Conservation (phyloP, 2,797 vertebrate species). For the Tapirus indicus region DNA sequence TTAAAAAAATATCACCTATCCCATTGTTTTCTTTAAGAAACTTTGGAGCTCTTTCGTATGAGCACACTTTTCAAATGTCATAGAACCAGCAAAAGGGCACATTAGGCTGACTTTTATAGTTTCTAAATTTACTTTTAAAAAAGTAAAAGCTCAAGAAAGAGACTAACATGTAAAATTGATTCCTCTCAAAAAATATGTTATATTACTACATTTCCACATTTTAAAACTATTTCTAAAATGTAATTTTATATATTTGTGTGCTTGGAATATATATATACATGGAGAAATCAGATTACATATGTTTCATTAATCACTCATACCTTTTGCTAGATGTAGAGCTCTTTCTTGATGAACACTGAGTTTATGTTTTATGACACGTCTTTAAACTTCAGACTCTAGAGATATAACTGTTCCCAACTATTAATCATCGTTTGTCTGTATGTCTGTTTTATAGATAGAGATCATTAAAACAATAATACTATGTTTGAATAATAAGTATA, state of each 20-base stretch:
- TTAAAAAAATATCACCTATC: slow-evolving; percentile 64
- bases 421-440: not conserved
- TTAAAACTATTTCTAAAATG: not conserved
- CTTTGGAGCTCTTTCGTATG: slow-evolving; percentile 37
- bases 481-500: not conserved
- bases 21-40: slow-evolving; percentile 20
- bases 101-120: not conserved
- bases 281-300: not conserved
- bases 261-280: not conserved
- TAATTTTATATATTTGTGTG: not conserved
- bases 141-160: not conserved
- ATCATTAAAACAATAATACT: not conserved
- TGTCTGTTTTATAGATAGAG: not conserved
- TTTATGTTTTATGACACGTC: not conserved
- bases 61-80: slow-evolving; percentile 13
- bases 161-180: not conserved
- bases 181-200: not conserved
- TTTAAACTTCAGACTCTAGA: not conserved
- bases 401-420: not conserved
- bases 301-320: not conserved
- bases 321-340: not conserved
- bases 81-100: not conserved
- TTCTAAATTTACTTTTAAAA: not conserved
- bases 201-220: not conserved
- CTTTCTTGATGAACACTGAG: not conserved